Conservation (phyloP, 2,888 invertebrate species). For the Callinectes sapidus region DNA sequence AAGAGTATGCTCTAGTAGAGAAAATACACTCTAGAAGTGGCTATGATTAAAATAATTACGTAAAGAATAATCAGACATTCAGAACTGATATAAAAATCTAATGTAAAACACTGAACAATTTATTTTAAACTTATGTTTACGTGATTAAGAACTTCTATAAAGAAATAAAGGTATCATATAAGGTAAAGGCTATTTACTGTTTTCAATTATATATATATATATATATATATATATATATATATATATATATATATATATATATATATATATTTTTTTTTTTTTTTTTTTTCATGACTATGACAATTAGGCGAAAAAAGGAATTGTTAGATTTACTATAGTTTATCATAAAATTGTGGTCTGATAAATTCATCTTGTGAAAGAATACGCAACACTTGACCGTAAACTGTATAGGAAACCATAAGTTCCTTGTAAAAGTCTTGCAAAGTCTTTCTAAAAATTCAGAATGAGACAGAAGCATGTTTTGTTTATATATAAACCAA, state of each 20-base stretch:
- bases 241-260: no score
- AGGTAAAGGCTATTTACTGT: background rate
- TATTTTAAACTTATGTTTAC: background rate
- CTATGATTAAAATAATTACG: background rate
- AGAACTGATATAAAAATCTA: background rate
- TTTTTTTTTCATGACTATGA: background rate
- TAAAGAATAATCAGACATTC: background rate
- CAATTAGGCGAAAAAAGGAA: background rate
- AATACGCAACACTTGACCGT: background rate
- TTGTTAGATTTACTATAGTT: background rate
- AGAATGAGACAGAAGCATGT: no score
- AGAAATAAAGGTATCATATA: background rate
- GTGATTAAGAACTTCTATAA: background rate
- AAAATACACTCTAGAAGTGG: background rate
- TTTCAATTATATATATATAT: no score
- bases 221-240: no score
- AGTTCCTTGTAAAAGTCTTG: no score
- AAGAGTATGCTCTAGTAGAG: background rate
- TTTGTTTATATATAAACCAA: no score
- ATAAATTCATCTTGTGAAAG: background rate
- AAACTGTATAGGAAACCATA: background rate
- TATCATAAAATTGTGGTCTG: background rate
- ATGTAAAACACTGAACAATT: background rate
- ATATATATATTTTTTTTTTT: no score
- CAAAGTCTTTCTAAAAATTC: background rate